Evolutionary conservation across 2,797 vertebrate species (phyloP).

Genomic region (Acanthopagrus latus): DNA sequence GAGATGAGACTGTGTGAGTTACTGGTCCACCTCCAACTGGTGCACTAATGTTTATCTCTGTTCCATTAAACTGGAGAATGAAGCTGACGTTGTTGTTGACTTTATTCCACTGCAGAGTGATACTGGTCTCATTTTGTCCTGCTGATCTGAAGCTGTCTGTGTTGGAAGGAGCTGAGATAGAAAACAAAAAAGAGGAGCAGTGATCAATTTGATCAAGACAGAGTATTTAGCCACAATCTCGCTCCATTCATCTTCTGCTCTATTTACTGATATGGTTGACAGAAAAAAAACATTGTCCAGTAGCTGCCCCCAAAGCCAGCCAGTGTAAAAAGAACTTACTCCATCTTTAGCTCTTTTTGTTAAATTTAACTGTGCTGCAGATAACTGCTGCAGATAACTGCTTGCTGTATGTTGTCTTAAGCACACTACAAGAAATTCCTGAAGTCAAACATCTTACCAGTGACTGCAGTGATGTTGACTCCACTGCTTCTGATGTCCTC

Average conservation of each 20-base stretch:
- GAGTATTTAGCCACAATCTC: too few relatives aligned
- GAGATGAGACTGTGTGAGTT: slow-evolving; percentile 23
- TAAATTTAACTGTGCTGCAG: too few relatives aligned
- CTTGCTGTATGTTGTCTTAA: too few relatives aligned
- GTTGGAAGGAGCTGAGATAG: slow-evolving; percentile 9
- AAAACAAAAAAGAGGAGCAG: background rate
- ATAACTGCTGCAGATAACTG: too few relatives aligned
- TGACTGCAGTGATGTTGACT: background rate
- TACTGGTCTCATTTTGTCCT: slow-evolving; percentile 3
- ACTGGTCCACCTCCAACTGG: slow-evolving; percentile 15
- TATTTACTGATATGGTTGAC: too few relatives aligned
- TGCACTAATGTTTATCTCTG: background rate
- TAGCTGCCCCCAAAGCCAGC: too few relatives aligned
- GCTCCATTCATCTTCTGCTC: too few relatives aligned
- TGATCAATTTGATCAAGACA: background rate
- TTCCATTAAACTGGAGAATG: slow-evolving; percentile 22
- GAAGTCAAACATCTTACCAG: background rate
- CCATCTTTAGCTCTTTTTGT: too few relatives aligned
- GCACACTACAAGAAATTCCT: too few relatives aligned
- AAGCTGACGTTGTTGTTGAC: slow-evolving; percentile 17
- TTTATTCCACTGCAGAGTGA: slow-evolving; percentile 65
- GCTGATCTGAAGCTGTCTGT: background rate
- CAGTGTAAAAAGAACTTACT: too few relatives aligned
- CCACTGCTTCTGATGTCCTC: slow-evolving; percentile 19
- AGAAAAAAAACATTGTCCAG: too few relatives aligned